These are phyloP conservation scores for Rhopalosiphum padi DNA, from an alignment of 1,140 invertebrate species.

Conservation along the genomic window DNA sequence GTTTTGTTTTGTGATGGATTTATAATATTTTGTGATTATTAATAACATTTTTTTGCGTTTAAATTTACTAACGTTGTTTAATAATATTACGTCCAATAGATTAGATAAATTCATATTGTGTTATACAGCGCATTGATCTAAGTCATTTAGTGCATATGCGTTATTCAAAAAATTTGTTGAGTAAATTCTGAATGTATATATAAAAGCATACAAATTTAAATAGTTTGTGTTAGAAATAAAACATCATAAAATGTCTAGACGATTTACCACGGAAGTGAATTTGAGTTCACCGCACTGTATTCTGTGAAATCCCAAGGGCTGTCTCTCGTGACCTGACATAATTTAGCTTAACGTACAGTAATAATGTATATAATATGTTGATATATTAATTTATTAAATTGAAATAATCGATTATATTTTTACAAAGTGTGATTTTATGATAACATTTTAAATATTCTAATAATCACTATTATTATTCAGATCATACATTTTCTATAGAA, in stretches of 20 bases:
- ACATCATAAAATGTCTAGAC: background rate
- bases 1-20: background rate
- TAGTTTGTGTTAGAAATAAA: background rate
- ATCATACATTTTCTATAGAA: no score
- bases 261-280: background rate
- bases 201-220: background rate
- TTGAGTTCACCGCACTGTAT: background rate
- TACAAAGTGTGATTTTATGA: background rate
- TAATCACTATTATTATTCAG: no score
- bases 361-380: no score
- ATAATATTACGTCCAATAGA: background rate
- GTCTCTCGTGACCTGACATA: background rate
- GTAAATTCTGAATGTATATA: background rate
- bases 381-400: background rate
- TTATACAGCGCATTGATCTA: background rate
- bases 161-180: background rate
- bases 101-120: background rate
- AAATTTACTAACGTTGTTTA: background rate
- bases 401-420: background rate
- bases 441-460: background rate
- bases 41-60: accelerated
- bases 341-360: background rate
- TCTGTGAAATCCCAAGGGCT: background rate
- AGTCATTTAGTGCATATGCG: background rate
- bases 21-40: background rate